Base-by-base conservation (phyloP, 1,140 invertebrate species). In the Whitmania pigra region DNA sequence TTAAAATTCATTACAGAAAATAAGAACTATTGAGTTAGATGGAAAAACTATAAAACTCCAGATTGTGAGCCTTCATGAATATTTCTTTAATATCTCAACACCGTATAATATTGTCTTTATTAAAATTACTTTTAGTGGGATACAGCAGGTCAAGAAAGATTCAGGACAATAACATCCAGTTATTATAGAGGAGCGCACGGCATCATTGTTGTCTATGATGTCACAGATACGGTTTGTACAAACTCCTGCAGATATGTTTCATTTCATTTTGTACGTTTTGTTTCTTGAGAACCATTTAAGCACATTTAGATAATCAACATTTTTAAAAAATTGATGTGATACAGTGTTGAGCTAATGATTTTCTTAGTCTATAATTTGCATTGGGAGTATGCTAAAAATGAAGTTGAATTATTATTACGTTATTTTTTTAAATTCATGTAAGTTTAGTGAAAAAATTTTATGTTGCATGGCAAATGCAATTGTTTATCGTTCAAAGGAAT, bases 161-260 rank as follows among this genome's bases (percentile, higher is more conserved):
- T 99, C 86, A 89, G 96, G 83, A 99, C 96, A 75, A 99, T 99
- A 78, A 99, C 95, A 73, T 86, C 85, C 31, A 86, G 85, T 84
- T 99, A 99, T 82, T 99, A 99, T 84, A 88, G 95, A 83, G 96
- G 96, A 75, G 96, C 96, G 76, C 94, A 99, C 84, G 96, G 96
- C 80, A 98, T 99, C 79, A 99, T 99, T 83, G 94, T 99, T 76
- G 96, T 99, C 53, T 99, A 99, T 82, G 96, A 99, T 84, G 96
- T 95, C 79, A 98, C 96, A 81, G 95, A 99, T 84, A 91, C 92
- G 78, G 85, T 85, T 76, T 55, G 75, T 68, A 67, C 25, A n/a
- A n/a, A n/a, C 54, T 25, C 54, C 25, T 57, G 54, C 20, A n/a
- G 20, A n/a, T 57, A 57, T 57, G 20, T 63, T 63, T 63, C 6